Evolutionary conservation across 2,888 invertebrate genomes (phyloP).

Genomic region (Tetheella fluctuosa): DNA sequence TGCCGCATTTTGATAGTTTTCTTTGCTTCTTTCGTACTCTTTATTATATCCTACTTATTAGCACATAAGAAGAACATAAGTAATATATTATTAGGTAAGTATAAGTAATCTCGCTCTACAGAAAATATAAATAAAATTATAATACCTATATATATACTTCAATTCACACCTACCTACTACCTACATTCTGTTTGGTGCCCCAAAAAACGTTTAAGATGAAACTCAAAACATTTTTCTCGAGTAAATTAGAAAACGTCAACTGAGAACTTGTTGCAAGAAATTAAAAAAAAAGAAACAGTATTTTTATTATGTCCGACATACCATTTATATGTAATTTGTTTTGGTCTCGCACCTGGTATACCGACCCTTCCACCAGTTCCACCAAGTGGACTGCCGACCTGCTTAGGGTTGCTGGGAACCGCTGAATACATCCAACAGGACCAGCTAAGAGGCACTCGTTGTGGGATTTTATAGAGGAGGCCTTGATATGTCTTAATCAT

Average conservation of each 20-base stretch:
- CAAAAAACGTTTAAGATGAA: conserved; percentile 22
- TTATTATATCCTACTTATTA: too few species aligned
- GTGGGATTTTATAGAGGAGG: too few species aligned
- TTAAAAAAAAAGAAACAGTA: background rate
- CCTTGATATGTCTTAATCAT: too few species aligned
- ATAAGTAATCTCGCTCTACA: background rate
- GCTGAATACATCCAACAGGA: too few species aligned
- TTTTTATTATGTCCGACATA: too few species aligned
- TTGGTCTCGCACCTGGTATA: too few species aligned
- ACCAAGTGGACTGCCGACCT: background rate
- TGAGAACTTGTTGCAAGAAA: conserved; percentile 24
- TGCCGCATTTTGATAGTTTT: background rate
- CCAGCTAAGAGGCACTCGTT: background rate
- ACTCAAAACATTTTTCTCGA: conserved; percentile 21
- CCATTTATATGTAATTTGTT: too few species aligned
- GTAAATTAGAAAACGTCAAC: conserved; percentile 27
- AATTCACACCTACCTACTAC: background rate
- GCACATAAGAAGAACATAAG: too few species aligned
- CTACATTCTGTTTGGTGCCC: conserved; percentile 23
- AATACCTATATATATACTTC: background rate
- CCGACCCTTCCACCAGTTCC: background rate
- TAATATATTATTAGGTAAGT: too few species aligned
- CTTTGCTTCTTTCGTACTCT: background rate
- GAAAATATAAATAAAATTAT: conserved; percentile 1
- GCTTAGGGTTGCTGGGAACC: background rate